Conservation (phyloP, 2,113 vertebrate genomes). For the Prochilodus magdalenae region DNA sequence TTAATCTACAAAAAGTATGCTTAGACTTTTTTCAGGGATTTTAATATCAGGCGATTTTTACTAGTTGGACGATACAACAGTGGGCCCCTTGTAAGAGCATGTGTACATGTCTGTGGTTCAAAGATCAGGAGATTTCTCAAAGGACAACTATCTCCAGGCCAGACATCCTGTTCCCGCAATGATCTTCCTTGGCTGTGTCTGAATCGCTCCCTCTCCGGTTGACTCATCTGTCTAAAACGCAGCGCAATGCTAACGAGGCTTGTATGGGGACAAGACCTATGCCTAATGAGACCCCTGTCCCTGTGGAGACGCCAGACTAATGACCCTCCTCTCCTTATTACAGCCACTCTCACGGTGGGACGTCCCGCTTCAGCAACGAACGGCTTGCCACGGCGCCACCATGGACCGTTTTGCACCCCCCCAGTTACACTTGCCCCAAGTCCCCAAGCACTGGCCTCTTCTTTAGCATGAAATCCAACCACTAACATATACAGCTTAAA, state of each 20-base stretch:
- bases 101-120: neutral
- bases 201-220: neutral
- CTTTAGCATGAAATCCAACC: neutral
- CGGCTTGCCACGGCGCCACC: neutral
- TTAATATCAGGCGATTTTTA: too few species aligned
- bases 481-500: neutral
- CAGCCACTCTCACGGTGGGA: slow-evolving; percentile 8
- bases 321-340: slow-evolving; percentile 51
- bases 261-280: slow-evolving; percentile 37
- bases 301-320: slow-evolving; percentile 55
- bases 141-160: neutral
- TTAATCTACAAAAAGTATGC: too few species aligned
- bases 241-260: slow-evolving; percentile 41
- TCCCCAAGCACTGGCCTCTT: neutral
- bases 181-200: neutral
- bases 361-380: neutral
- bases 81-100: too few species aligned
- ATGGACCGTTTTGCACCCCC: neutral
- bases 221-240: slow-evolving; percentile 26
- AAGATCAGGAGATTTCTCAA: neutral
- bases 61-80: too few species aligned
- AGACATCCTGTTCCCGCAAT: neutral
- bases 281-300: slow-evolving; percentile 46
- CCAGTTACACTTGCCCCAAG: neutral
- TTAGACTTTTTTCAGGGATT: too few species aligned